phyloP scores from a whole-genome alignment of 2,888 invertebrate species.

The Yponomeuta plumbellus region DNA sequence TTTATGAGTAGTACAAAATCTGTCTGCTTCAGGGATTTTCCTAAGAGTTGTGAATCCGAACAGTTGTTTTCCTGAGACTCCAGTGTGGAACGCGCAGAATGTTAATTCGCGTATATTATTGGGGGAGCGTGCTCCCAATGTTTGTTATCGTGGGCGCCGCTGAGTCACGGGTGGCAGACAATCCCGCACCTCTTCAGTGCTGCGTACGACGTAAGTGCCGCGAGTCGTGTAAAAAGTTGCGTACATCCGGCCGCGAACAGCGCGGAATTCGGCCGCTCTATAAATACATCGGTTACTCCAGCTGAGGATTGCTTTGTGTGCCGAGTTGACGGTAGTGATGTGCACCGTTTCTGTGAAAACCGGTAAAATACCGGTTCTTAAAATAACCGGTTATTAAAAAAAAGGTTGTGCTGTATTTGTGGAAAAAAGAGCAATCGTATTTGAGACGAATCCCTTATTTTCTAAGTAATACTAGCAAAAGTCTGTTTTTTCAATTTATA shows the following conservation, averaged over 20 bases:
- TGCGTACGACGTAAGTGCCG: constrained; percentile 72
- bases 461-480: too few relatives aligned
- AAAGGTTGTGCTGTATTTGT: too few relatives aligned
- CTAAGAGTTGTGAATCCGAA: too few relatives aligned
- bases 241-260: constrained; percentile 64
- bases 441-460: too few relatives aligned
- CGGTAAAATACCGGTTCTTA: constrained; percentile 8
- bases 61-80: background rate
- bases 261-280: constrained; percentile 65
- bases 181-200: constrained; percentile 51
- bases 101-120: background rate
- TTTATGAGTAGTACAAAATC: background rate
- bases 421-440: too few relatives aligned
- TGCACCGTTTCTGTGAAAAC: too few relatives aligned
- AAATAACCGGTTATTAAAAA: too few relatives aligned
- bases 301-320: background rate
- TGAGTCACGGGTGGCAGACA: constrained; percentile 65
- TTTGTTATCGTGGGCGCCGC: constrained; percentile 30
- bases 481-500: too few relatives aligned
- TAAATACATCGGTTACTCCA: constrained; percentile 52
- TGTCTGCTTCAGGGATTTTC: too few relatives aligned
- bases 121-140: constrained; percentile 1
- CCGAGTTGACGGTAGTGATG: too few relatives aligned
- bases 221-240: constrained; percentile 74
- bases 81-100: background rate